Evolutionary conservation across 2,113 vertebrate species (phyloP).

Genomic region (Phyllostomus discolor): DNA sequence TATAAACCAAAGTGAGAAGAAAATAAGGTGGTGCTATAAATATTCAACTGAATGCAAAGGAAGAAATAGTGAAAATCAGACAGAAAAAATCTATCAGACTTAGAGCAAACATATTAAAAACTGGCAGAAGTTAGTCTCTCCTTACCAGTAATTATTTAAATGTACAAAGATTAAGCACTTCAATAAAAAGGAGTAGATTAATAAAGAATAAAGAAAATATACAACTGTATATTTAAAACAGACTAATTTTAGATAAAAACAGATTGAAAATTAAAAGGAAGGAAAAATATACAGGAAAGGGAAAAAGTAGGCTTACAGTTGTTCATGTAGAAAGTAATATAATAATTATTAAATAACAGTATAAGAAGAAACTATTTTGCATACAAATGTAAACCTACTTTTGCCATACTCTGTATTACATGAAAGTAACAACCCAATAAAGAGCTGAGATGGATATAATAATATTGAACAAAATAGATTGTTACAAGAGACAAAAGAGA

Average conservation of each 20-base stretch:
- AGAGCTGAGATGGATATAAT: neutral
- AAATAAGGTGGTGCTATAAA: neutral
- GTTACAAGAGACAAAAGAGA: neutral
- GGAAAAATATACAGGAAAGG: too few species aligned
- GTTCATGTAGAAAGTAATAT: too few species aligned
- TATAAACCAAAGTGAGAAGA: neutral
- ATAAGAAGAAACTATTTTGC: too few species aligned
- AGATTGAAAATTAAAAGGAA: too few species aligned
- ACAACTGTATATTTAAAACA: neutral
- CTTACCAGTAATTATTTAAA: neutral
- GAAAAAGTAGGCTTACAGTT: too few species aligned
- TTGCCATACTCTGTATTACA: too few species aligned
- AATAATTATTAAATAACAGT: too few species aligned
- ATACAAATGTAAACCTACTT: too few species aligned
- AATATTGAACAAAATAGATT: neutral
- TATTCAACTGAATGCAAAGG: neutral
- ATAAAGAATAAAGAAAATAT: neutral
- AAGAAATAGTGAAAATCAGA: neutral
- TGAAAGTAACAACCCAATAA: neutral
- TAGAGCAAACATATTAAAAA: neutral
- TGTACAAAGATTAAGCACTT: neutral
- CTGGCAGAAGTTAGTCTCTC: neutral
- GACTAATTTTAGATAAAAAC: neutral
- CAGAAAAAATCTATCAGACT: neutral
- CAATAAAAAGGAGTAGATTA: neutral